These are phyloP conservation scores for Athrips mouffetella DNA, from an alignment of 2,888 invertebrate species.

Conservation along the genomic window DNA sequence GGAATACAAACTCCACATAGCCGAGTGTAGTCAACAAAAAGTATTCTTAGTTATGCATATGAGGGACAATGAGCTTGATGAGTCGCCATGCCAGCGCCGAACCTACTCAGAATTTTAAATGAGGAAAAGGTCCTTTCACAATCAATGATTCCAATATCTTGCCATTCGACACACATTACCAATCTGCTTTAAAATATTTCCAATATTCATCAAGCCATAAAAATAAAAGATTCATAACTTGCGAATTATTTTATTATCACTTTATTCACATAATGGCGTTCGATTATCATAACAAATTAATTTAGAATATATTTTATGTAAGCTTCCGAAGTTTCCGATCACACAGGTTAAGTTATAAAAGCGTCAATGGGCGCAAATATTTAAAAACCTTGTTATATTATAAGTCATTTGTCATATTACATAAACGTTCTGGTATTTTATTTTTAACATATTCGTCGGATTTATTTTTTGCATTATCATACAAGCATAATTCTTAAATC, in stretches of 20 bases:
- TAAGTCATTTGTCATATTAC: constrained; percentile 11
- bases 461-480: constrained; percentile 14
- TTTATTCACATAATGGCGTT: constrained; percentile 22
- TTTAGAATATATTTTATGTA: constrained; percentile 30
- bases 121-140: constrained; percentile 37
- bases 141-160: constrained; percentile 26
- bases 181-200: constrained; percentile 19
- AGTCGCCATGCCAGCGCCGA: constrained; percentile 34
- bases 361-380: constrained; percentile 11
- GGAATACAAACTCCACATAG: constrained; percentile 38
- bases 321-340: constrained; percentile 26
- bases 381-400: constrained; percentile 20
- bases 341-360: constrained; percentile 24
- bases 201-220: constrained; percentile 26
- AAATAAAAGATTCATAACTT: constrained; percentile 34
- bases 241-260: constrained; percentile 22
- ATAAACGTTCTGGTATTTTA: constrained; percentile 17
- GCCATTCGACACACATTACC: constrained; percentile 21
- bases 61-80: constrained; percentile 29
- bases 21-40: constrained; percentile 38
- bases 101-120: constrained; percentile 35
- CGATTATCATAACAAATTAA: constrained; percentile 28
- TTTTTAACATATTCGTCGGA: constrained; percentile 14
- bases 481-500: constrained; percentile 12
- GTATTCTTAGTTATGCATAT: constrained; percentile 32